Percentiles rank a stretch among this genome's conserved stretches.
These are phyloP conservation scores for Pachyrhynchus sulphureomaculatus DNA, from an alignment of 1,140 invertebrate genomes.

Conservation along the genomic window DNA sequence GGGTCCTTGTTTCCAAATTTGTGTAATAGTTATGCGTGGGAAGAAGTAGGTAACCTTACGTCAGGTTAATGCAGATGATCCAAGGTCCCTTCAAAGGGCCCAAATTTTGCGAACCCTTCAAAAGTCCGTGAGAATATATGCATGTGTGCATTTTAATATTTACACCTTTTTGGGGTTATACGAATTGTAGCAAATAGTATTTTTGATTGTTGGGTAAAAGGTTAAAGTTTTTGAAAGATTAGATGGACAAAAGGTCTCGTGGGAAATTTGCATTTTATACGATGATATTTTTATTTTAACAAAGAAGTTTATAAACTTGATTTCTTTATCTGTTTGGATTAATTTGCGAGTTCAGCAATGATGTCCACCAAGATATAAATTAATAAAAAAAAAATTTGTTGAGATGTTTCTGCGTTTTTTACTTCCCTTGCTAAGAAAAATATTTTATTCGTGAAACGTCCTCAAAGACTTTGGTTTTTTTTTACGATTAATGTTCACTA, in stretches of 20 bases:
- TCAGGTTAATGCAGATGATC: slow-evolving; percentile 22
- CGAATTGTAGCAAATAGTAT: neutral
- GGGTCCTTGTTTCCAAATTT: slow-evolving; percentile 16
- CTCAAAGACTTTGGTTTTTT: too few species aligned
- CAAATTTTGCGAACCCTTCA: slow-evolving; percentile 6
- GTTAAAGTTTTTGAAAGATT: too few species aligned
- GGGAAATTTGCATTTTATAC: neutral
- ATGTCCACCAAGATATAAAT: too few species aligned
- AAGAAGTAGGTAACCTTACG: slow-evolving; percentile 22
- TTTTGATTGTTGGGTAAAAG: neutral
- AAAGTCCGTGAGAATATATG: slow-evolving; percentile 19
- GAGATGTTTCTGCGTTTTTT: too few species aligned
- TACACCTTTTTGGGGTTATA: slow-evolving; percentile 11
- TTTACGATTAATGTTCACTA: too few species aligned
- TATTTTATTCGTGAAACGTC: too few species aligned
- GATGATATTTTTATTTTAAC: neutral
- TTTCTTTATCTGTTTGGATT: too few species aligned
- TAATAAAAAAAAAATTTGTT: too few species aligned
- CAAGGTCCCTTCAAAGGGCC: slow-evolving; percentile 3
- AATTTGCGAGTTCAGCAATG: too few species aligned
- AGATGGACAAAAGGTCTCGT: neutral
- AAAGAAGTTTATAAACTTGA: neutral
- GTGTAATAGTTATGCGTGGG: slow-evolving; percentile 27
- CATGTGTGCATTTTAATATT: slow-evolving; percentile 17
- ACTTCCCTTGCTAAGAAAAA: too few species aligned